phyloP scores from a whole-genome alignment of 2,797 vertebrate genomes.

The Cygnus olor region DNA sequence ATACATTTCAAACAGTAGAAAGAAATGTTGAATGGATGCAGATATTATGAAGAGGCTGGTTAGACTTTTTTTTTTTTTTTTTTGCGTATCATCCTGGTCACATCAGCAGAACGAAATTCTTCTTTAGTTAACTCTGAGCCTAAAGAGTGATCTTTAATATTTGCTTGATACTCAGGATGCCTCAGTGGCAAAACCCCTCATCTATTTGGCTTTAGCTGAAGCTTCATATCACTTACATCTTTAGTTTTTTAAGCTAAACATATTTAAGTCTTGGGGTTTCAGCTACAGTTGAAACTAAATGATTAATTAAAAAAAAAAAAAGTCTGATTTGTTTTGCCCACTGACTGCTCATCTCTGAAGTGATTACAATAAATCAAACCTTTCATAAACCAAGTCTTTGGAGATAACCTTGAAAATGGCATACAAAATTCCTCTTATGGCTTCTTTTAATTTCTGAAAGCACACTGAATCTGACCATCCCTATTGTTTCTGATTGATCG shows the following conservation, averaged over 20 bases:
- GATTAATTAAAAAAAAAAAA: background rate
- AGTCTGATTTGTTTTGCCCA: background rate
- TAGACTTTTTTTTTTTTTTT: background rate
- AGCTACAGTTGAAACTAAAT: background rate
- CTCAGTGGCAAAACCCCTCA: background rate
- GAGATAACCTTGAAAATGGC: background rate
- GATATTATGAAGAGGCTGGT: background rate
- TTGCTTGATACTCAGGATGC: background rate
- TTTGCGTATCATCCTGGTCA: background rate
- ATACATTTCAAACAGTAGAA: background rate
- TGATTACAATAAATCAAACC: background rate
- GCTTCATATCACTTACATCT: background rate
- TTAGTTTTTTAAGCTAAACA: background rate
- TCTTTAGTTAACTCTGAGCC: background rate
- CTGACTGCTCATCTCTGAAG: background rate
- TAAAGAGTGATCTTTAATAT: background rate
- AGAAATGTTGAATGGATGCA: constrained; percentile 7
- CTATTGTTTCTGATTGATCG: background rate
- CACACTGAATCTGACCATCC: background rate
- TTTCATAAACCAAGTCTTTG: background rate
- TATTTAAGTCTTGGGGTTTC: background rate
- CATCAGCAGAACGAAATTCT: background rate
- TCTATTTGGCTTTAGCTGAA: background rate
- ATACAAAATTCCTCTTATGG: background rate
- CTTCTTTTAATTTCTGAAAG: background rate